phyloP scores from a whole-genome alignment of 2,888 invertebrate species.

The Chorisops tibialis region DNA sequence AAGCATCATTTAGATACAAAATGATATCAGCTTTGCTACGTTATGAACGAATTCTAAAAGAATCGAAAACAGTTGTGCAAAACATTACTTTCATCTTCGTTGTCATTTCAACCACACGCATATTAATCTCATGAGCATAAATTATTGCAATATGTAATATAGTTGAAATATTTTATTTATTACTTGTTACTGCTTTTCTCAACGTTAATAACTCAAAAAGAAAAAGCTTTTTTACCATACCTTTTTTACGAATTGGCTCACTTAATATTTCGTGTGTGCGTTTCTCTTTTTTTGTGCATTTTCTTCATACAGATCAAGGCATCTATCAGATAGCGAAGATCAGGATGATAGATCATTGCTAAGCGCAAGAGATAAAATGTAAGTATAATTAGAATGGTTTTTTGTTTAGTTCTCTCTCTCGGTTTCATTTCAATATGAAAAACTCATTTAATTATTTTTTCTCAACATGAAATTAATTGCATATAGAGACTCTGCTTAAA shows the following conservation, averaged over 20 bases:
- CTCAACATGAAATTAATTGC: neutral
- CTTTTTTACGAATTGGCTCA: conserved; percentile 28
- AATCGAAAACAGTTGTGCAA: too few species aligned
- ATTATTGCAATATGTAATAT: too few species aligned
- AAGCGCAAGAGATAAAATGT: conserved; percentile 51
- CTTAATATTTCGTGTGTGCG: conserved; percentile 29
- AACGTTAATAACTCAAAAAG: too few species aligned
- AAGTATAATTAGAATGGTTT: conserved; percentile 35
- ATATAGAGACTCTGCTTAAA: neutral
- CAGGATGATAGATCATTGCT: conserved; percentile 49
- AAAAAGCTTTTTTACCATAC: conserved; percentile 25
- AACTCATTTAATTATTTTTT: neutral
- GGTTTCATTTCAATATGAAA: neutral
- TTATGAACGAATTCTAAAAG: too few species aligned
- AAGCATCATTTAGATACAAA: too few species aligned
- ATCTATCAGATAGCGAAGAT: conserved; percentile 53
- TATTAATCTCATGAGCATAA: too few species aligned
- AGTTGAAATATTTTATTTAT: too few species aligned
- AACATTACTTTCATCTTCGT: too few species aligned
- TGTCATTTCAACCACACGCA: too few species aligned
- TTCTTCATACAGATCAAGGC: conserved; percentile 41
- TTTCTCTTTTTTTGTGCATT: conserved; percentile 23
- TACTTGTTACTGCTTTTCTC: too few species aligned
- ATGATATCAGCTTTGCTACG: too few species aligned
- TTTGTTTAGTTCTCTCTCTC: neutral